Percentiles rank a stretch among this genome's conserved stretches.
Evolutionary conservation across 2,888 invertebrate species (phyloP).

Genomic region (Thymelicus acteon): DNA sequence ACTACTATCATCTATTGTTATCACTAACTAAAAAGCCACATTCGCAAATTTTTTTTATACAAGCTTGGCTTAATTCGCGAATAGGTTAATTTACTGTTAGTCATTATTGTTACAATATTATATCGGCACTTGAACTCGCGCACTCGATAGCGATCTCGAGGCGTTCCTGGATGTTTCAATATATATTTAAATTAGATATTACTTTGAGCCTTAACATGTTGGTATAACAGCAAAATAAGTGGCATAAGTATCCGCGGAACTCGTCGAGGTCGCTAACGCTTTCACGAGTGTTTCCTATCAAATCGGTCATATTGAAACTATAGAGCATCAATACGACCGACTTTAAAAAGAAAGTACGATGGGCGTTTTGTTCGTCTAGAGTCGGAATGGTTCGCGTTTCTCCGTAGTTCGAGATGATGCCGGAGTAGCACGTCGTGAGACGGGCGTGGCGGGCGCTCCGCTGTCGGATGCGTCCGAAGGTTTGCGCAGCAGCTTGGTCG

Average conservation of each 20-base stretch:
- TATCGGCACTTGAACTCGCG: conserved; percentile 60
- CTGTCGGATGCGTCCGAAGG: conserved; percentile 89
- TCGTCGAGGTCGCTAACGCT: conserved; percentile 62
- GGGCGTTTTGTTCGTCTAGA: conserved; percentile 77
- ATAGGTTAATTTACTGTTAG: conserved; percentile 78
- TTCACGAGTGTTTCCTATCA: conserved; percentile 45
- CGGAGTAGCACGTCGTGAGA: conserved; percentile 71
- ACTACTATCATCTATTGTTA: conserved; percentile 76
- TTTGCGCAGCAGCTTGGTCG: conserved; percentile 86
- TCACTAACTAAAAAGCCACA: conserved; percentile 76
- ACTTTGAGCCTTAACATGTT: conserved; percentile 51
- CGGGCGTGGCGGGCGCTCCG: conserved; percentile 78
- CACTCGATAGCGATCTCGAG: conserved; percentile 59
- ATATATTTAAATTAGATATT: conserved; percentile 40
- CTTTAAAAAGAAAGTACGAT: conserved; percentile 40
- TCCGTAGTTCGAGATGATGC: conserved; percentile 77
- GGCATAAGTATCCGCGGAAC: conserved; percentile 45
- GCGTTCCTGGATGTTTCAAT: conserved; percentile 41
- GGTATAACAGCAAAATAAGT: conserved; percentile 47
- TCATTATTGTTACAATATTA: conserved; percentile 62
- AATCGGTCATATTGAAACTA: conserved; percentile 38
- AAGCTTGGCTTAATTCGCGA: conserved; percentile 82
- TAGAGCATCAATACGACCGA: conserved; percentile 39
- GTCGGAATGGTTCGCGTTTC: conserved; percentile 90
- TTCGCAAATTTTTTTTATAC: conserved; percentile 69